phyloP scores from a whole-genome alignment of 2,113 vertebrate species.

The Pomatostomus ruficeps region DNA sequence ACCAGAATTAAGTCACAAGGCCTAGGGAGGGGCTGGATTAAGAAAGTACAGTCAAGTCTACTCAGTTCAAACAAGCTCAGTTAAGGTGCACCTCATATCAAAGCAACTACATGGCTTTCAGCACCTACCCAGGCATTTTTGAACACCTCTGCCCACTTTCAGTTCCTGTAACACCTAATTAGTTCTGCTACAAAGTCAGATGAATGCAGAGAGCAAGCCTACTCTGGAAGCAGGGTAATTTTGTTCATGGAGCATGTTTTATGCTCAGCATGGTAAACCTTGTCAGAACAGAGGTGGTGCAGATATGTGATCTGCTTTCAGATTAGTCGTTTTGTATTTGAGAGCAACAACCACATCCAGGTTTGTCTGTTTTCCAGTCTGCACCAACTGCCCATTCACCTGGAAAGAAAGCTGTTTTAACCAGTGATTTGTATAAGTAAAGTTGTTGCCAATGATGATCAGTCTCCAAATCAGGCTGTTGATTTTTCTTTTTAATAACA shows the following conservation, averaged over 20 bases:
- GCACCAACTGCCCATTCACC: background rate
- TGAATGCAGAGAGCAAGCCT: background rate
- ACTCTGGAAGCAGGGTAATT: background rate
- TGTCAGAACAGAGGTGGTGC: background rate
- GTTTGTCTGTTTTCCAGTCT: background rate
- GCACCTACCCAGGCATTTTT: background rate
- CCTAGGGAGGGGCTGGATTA: background rate
- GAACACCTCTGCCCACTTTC: background rate
- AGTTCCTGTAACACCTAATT: background rate
- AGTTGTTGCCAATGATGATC: background rate
- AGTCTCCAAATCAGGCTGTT: background rate
- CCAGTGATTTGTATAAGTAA: background rate
- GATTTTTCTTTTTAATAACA: background rate
- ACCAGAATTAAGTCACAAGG: background rate
- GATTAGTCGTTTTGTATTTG: background rate
- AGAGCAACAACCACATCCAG: background rate
- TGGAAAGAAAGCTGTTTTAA: background rate
- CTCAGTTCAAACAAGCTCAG: background rate
- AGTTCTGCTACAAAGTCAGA: background rate
- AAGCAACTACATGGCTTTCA: background rate
- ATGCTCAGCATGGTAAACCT: background rate
- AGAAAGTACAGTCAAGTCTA: background rate
- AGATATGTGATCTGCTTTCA: background rate
- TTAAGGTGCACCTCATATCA: background rate
- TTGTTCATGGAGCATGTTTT: background rate